These are phyloP conservation scores for Drosophila affinis DNA, from an alignment of 2,888 invertebrate genomes.

Conservation along the genomic window DNA sequence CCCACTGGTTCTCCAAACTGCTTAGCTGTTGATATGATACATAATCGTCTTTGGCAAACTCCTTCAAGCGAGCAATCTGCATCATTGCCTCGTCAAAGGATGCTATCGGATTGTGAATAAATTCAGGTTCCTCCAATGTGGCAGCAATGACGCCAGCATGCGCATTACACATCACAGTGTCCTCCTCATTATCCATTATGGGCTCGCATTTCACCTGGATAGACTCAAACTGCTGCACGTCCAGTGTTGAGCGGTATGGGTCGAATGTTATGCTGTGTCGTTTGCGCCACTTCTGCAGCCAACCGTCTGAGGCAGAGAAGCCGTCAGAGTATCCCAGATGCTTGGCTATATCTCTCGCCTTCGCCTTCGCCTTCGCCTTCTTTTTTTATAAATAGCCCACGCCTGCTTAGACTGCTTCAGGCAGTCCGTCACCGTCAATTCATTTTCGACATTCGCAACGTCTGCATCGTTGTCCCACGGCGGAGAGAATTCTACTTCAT, in stretches of 20 bases:
- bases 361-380: conserved; percentile 1
- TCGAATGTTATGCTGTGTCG: conserved; percentile 23
- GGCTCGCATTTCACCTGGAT: conserved; percentile 30
- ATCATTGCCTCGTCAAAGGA: conserved; percentile 29
- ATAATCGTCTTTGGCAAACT: conserved; percentile 30
- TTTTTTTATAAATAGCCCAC: no score
- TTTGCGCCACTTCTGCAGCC: conserved; percentile 34
- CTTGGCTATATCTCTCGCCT: conserved; percentile 20
- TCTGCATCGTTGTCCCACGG: no score
- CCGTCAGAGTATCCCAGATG: conserved; percentile 3
- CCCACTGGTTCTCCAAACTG: conserved; percentile 34
- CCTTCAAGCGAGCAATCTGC: conserved; percentile 26
- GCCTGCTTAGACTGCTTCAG: no score
- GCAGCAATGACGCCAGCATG: not conserved
- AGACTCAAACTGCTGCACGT: conserved; percentile 9
- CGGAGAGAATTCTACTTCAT: no score
- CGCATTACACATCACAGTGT: not conserved
- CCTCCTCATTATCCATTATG: conserved; percentile 14
- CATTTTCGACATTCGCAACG: no score
- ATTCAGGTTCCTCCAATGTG: not conserved
- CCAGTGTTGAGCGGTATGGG: conserved; percentile 3
- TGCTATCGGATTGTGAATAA: not conserved
- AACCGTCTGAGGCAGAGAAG: conserved; percentile 22
- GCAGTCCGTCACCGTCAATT: no score
- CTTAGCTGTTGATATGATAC: conserved; percentile 25